A percentile compares a stretch with the other conserved stretches of the same genome.
phyloP scores from a whole-genome alignment of 2,888 invertebrate species.

The Kryphioiulus occultus region DNA sequence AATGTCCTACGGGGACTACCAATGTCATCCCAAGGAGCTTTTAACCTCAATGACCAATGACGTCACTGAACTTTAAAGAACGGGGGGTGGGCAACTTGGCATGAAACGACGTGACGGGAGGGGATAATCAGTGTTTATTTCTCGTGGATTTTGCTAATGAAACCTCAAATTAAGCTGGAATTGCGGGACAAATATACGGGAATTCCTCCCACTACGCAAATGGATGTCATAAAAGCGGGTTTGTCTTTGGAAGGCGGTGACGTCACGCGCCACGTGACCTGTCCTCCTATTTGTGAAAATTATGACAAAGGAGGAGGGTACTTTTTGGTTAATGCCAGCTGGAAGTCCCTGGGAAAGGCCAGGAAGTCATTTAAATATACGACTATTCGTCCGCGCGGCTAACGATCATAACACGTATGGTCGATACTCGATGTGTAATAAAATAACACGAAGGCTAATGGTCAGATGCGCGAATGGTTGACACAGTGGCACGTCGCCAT shows the following conservation, averaged over 20 bases:
- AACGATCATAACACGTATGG: not conserved
- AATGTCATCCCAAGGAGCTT: constrained; percentile 59
- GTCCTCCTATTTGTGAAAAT: constrained; percentile 44
- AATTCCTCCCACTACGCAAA: not conserved
- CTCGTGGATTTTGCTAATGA: not conserved
- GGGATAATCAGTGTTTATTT: not conserved
- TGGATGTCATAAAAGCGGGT: constrained; percentile 8
- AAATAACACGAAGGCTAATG: not conserved
- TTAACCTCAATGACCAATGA: constrained; percentile 61
- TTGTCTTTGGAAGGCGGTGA: constrained; percentile 16
- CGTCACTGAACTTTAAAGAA: constrained; percentile 55
- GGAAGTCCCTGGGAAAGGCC: not conserved
- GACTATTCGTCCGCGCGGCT: not conserved
- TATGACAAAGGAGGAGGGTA: constrained; percentile 45
- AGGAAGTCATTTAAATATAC: constrained; percentile 21
- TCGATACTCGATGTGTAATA: not conserved
- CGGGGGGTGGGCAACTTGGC: not conserved
- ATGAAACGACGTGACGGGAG: not conserved
- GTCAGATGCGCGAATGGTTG: not conserved
- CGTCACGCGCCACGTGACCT: constrained; percentile 27
- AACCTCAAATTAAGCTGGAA: not conserved
- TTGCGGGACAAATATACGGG: not conserved
- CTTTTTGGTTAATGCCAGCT: constrained; percentile 13
- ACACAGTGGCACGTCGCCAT: not conserved
- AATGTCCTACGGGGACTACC: constrained; percentile 62